These are phyloP conservation scores for Mustela nigripes DNA, from an alignment of 2,113 vertebrate species.

Conservation along the genomic window DNA sequence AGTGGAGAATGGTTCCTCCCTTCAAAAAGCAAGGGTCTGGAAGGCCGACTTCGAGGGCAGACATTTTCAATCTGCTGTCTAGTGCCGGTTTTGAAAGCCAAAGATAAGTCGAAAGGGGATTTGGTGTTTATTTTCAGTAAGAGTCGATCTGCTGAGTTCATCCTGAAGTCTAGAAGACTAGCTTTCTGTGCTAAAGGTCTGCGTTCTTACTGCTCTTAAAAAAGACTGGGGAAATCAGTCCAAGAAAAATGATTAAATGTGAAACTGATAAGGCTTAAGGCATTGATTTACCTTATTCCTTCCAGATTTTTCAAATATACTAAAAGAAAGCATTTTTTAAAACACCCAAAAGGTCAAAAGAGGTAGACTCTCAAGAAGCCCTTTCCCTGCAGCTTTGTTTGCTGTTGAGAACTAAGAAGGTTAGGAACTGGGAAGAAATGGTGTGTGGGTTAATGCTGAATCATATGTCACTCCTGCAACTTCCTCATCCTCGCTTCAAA, in stretches of 20 bases:
- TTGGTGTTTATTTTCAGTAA: constrained; percentile 79
- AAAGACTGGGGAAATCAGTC: background rate
- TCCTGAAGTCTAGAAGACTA: constrained; percentile 71
- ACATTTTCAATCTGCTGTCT: constrained; percentile 50
- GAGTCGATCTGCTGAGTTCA: constrained; percentile 72
- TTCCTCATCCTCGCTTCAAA: background rate
- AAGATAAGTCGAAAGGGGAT: constrained; percentile 73
- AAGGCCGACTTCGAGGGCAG: background rate
- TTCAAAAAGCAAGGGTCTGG: background rate
- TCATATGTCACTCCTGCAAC: background rate
- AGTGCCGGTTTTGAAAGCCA: constrained; percentile 65
- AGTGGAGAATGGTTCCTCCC: background rate
- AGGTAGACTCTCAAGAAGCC: constrained; percentile 37
- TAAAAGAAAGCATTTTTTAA: constrained; percentile 56
- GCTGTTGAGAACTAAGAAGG: background rate
- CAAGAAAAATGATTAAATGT: constrained; percentile 72
- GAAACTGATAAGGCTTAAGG: constrained; percentile 65
- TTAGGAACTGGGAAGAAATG: background rate
- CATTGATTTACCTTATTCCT: background rate
- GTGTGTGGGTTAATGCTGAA: background rate
- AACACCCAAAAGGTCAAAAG: background rate
- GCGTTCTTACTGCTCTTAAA: constrained; percentile 73
- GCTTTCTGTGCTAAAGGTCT: constrained; percentile 58
- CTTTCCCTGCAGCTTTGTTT: constrained; percentile 41
- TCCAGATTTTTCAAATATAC: constrained; percentile 58